phyloP scores from a whole-genome alignment of 2,888 invertebrate genomes.

The Drosophila neotestacea region DNA sequence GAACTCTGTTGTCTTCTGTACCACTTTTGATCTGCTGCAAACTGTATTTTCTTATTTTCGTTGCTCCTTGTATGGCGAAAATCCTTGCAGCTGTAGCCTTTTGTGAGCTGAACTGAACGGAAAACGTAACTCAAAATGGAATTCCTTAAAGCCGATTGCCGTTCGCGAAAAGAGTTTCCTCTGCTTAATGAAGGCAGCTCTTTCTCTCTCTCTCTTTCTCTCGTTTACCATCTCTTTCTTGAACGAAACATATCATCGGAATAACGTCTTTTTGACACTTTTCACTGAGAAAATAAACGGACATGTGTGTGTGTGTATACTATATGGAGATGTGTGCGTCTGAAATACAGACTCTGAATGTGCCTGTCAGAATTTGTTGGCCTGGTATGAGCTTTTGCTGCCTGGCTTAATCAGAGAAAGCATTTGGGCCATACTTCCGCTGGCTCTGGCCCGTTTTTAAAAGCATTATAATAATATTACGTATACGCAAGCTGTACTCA shows the following conservation, averaged over 20 bases:
- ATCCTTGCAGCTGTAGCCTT: conserved; percentile 20
- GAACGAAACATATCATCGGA: conserved; percentile 19
- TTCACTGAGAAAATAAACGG: conserved; percentile 24
- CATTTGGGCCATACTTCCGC: conserved; percentile 28
- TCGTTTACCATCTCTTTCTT: not conserved
- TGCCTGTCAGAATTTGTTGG: conserved; percentile 18
- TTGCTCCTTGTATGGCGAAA: not conserved
- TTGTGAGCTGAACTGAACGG: conserved; percentile 18
- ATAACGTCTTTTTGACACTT: conserved; percentile 36
- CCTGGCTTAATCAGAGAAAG: conserved; percentile 39
- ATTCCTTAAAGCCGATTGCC: conserved; percentile 19
- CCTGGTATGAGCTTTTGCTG: conserved; percentile 33
- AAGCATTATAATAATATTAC: conserved; percentile 67
- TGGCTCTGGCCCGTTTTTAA: conserved; percentile 31
- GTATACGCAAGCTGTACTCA: conserved; percentile 49
- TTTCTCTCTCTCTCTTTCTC: not conserved
- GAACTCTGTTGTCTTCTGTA: not conserved
- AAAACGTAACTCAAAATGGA: conserved; percentile 28
- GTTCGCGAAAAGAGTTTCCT: not conserved
- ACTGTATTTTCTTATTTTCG: not conserved
- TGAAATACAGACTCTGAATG: not conserved
- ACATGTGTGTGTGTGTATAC: not conserved
- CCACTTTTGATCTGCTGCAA: conserved; percentile 12
- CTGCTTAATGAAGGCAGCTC: conserved; percentile 12
- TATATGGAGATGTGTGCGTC: not conserved